Conservation (phyloP, 1,140 invertebrate genomes). For the Lysiphlebus fabarum region DNA sequence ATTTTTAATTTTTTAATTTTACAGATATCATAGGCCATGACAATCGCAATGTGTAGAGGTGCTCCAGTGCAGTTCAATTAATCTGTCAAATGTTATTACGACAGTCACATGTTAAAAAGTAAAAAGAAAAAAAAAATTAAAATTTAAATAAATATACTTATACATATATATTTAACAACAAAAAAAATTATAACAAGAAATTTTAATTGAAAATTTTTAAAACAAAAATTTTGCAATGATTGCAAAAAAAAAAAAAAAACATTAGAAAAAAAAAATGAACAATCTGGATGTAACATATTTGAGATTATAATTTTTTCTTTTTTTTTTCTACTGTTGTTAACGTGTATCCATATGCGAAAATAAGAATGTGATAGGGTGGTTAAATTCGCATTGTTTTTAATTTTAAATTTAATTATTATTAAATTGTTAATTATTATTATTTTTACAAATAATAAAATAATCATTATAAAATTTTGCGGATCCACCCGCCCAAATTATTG, state of each 20-base stretch:
- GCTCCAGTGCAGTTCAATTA: conserved; percentile 51
- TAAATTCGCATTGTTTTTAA: not conserved
- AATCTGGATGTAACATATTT: too few relatives aligned
- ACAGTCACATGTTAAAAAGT: not conserved
- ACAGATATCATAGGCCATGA: conserved; percentile 75
- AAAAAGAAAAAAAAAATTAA: not conserved
- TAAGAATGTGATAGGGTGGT: conserved; percentile 14
- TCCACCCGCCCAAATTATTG: too few relatives aligned
- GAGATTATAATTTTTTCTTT: not conserved
- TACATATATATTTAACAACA: too few relatives aligned
- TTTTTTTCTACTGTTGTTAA: not conserved
- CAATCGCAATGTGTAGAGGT: conserved; percentile 65
- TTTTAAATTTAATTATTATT: conserved; percentile 3
- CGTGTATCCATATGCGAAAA: conserved; percentile 5
- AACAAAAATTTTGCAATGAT: not conserved
- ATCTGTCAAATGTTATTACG: conserved; percentile 40
- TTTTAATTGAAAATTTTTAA: too few relatives aligned
- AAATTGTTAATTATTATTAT: too few relatives aligned
- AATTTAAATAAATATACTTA: not conserved
- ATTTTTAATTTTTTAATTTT: conserved; percentile 33
- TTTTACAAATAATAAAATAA: too few relatives aligned
- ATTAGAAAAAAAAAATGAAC: too few relatives aligned
- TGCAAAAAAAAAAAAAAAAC: too few relatives aligned
- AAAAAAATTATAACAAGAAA: too few relatives aligned
- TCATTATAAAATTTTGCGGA: too few relatives aligned